These are phyloP conservation scores for Parochlus steinenii DNA, from an alignment of 2,888 invertebrate species.

Conservation along the genomic window DNA sequence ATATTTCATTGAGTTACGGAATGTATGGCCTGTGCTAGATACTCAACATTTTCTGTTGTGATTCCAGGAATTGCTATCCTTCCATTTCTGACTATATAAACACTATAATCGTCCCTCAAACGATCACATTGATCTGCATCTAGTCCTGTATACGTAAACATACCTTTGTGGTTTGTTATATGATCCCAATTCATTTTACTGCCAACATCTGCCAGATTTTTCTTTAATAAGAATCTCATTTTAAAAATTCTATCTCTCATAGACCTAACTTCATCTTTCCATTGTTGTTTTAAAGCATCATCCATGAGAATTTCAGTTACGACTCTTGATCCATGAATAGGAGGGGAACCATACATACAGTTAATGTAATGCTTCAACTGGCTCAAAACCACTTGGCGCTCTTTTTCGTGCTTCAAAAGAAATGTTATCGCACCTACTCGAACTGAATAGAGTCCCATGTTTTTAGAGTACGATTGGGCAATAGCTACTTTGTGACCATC, in stretches of 20 bases:
- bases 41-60: constrained; percentile 84
- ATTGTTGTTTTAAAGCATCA: constrained; percentile 46
- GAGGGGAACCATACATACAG: constrained; percentile 95
- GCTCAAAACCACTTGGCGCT: constrained; percentile 70
- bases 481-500: constrained; percentile 78
- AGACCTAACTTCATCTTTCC: constrained; percentile 78
- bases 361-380: constrained; percentile 91
- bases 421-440: constrained; percentile 80
- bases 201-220: constrained; percentile 68
- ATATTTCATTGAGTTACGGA: constrained; percentile 54
- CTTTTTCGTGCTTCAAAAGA: constrained; percentile 55
- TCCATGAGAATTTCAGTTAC: constrained; percentile 69
- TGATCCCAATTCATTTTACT: constrained; percentile 76
- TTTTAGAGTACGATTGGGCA: constrained; percentile 93
- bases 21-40: constrained; percentile 87
- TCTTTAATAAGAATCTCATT: constrained; percentile 60
- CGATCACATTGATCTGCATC: constrained; percentile 73
- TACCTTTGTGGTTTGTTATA: constrained; percentile 97
- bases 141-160: constrained; percentile 98
- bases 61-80: constrained; percentile 96
- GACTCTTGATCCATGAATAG: constrained; percentile 81
- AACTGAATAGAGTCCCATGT: constrained; percentile 89
- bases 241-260: constrained; percentile 97
- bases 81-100: constrained; percentile 94
- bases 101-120: constrained; percentile 75